phyloP scores from a whole-genome alignment of 2,888 invertebrate species.

The Euplexia lucipara region DNA sequence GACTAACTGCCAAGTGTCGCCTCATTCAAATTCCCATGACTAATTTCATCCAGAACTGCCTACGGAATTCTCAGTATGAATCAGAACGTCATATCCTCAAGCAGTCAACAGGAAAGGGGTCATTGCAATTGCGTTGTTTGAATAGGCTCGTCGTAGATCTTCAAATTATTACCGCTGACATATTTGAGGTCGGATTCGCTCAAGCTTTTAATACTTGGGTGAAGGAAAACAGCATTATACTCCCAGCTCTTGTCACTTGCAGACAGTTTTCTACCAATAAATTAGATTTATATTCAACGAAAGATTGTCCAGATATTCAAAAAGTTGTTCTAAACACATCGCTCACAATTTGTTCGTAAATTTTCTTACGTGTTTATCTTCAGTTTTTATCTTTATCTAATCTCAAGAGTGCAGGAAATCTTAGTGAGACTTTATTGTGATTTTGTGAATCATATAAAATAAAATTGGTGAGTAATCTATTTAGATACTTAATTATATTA shows the following conservation, averaged over 20 bases:
- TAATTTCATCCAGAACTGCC: background rate
- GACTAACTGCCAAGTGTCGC: too few relatives aligned
- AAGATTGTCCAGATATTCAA: background rate
- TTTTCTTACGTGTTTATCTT: too few relatives aligned
- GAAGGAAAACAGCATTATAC: background rate
- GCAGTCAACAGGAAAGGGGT: conserved; percentile 38
- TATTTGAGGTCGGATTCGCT: conserved; percentile 18
- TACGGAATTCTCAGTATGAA: conserved; percentile 27
- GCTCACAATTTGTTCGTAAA: too few relatives aligned
- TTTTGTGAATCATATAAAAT: too few relatives aligned
- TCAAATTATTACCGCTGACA: conserved; percentile 38
- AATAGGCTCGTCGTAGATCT: conserved; percentile 44
- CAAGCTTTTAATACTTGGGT: background rate
- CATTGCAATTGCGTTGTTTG: conserved; percentile 43
- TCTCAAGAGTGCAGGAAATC: too few relatives aligned
- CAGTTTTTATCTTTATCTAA: too few relatives aligned
- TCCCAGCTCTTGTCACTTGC: background rate
- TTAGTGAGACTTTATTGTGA: too few relatives aligned
- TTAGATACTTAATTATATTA: too few relatives aligned
- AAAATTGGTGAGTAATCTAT: too few relatives aligned
- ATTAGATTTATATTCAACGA: background rate
- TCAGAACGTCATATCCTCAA: conserved; percentile 19
- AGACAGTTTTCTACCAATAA: background rate
- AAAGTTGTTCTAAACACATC: too few relatives aligned
- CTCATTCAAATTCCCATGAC: too few relatives aligned